Base-by-base conservation (phyloP, 2,888 invertebrate genomes). In the Cancer borealis region DNA sequence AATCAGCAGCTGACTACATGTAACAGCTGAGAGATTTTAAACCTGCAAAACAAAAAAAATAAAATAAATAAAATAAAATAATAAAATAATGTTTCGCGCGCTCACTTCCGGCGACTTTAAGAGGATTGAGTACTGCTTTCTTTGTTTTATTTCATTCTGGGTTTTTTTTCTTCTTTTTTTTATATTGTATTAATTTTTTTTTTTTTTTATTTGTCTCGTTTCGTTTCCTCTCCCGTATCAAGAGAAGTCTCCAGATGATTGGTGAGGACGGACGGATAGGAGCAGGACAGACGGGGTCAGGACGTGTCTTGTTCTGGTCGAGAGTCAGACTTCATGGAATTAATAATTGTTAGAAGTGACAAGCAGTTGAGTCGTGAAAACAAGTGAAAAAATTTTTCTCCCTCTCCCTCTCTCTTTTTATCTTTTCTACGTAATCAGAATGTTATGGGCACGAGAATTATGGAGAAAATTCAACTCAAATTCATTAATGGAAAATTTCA, bases 61-160 rank as follows among this genome's bases (percentile, higher is more conserved):
- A 17, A n/a, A 66, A 66, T 66, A 66, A 66, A 66, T 66, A 66
- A 66, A 66, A 66, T 66, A 66, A 66, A 91, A 93, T 90, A 90
- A 60, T 39, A 54, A 54, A 79, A 79, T 79, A 79, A 90, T 47
- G 39, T 93, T 84, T 54, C 93, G 88, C 89, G 54, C 92, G 92
- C 94, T 94, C 94, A 94, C 94, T 88, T 94, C 89, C 92, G 87
- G 39, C 79, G 46, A 92, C 46, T 17, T 39, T 66, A 88, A 88
- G 90, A 93, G 66, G 46, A 91, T 84, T 92, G 92, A 94, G 73
- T 94, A 92, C 54, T 92, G 94, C 89, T 94, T 92, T 92, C 66
- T 94, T 39, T 26, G 46, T 84, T 49, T 90, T 73, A 93, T 47
- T 93, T 93, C 88, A 87, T 93, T 91, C 54, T 87, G 26, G n/a